Base-by-base conservation (phyloP, 2,888 invertebrate species). In the Elegia similella region DNA sequence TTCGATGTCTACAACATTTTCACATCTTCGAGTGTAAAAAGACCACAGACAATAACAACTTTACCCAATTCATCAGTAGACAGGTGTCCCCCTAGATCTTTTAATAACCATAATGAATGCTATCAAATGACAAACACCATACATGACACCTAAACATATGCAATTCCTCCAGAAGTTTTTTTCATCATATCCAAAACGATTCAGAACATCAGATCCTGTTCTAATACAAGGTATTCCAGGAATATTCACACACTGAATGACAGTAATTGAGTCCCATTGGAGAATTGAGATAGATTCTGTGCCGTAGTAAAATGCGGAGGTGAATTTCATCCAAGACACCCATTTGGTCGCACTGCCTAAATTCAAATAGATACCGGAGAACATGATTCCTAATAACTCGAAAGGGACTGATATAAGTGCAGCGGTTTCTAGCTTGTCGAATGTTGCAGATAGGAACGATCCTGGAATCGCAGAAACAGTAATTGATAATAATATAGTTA, bases 291-390 rank as follows among this genome's bases (percentile, higher is more conserved):
- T 82, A 1, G 94, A 94, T 72, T 95, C 95, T 32, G 94, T 92
- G 1, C 94, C 93, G 69, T 94, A 95, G 75, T 94, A 95, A 76
- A 95, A 95, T 3, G 94, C 92, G 0, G 95, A 95, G 0, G 93
- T 69, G 70, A 94, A 95, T 68, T 94, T 94, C 0, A 95, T 66
- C 88, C 94, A 93, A 32, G 85, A 79, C 54, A 93, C 76, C 63
- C 88, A 84, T 3, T 83, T 75, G 0, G 94, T 92, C 34, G 93
- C 81, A 44, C 93, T 89, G 53, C 91, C 90, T 12, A 95, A 81
- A 78, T 94, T 95, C 57, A 95, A 82, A 75, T 94, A 95, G 63
- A 94, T 91, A 13, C 95, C 95, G 29, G 94, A 94, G 67, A 94
- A 94, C 71, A 94, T 92, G 30, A 95, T 81, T 23, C 94, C 92